phyloP scores from a whole-genome alignment of 2,888 invertebrate genomes.

The Sepiola atlantica region DNA sequence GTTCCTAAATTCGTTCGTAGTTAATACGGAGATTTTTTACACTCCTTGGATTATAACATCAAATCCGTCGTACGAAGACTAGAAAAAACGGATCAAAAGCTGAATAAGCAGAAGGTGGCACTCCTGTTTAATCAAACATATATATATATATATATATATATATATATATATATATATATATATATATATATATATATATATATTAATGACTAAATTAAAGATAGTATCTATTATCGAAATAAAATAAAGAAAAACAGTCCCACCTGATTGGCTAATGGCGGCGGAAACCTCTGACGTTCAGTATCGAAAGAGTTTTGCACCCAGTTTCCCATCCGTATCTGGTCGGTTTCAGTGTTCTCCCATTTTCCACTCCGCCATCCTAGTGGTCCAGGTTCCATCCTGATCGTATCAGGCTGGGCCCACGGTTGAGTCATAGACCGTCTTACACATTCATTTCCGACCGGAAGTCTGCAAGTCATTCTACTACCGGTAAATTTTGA shows the following conservation, averaged over 20 bases:
- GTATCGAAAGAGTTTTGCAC: slow-evolving; percentile 19
- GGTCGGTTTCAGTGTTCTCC: background rate
- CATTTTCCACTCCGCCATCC: slow-evolving; percentile 13
- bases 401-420: background rate
- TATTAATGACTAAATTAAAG: background rate
- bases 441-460: background rate
- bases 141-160: too few species aligned
- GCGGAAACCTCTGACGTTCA: background rate
- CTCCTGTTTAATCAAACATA: too few species aligned
- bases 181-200: too few species aligned
- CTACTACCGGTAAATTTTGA: background rate
- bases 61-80: too few species aligned
- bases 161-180: too few species aligned
- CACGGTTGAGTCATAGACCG: background rate
- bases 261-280: background rate
- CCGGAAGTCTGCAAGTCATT: background rate
- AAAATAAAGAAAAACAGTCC: background rate
- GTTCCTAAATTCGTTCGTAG: too few species aligned
- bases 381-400: background rate
- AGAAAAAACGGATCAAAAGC: too few species aligned
- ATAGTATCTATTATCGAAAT: background rate
- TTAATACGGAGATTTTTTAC: too few species aligned
- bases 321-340: background rate
- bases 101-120: too few species aligned
- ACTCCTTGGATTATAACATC: too few species aligned